Conservation (phyloP, 64 coral and sea anemone species). For the Acropora tenuis region DNA sequence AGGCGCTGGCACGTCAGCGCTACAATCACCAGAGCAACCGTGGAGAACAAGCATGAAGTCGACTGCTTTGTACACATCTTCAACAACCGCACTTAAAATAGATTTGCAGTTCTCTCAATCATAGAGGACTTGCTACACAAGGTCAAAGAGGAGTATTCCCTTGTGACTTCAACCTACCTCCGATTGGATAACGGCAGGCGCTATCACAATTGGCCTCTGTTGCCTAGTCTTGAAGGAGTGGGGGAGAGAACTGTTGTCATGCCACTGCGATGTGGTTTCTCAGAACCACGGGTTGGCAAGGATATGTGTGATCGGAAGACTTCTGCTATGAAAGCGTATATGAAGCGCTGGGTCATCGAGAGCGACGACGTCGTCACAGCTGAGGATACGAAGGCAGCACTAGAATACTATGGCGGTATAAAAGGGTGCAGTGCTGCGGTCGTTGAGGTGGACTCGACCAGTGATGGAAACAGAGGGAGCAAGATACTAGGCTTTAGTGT, state of each 20-base stretch:
- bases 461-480: too few relatives aligned
- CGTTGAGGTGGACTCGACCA: constrained; percentile 4
- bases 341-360: constrained; percentile 58
- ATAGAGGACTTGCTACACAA: constrained; percentile 30
- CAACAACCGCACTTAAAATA: constrained; percentile 42
- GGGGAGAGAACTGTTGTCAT: constrained; percentile 46
- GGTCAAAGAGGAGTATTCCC: neutral
- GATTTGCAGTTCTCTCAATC: constrained; percentile 56
- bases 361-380: constrained; percentile 33
- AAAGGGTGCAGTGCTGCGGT: constrained; percentile 42
- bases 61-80: constrained; percentile 47
- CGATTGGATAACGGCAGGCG: constrained; percentile 49
- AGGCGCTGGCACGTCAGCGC: constrained; percentile 48
- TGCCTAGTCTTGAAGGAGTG: constrained; percentile 26
- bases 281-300: neutral
- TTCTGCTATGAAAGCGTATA: constrained; percentile 52
- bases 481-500: too few relatives aligned
- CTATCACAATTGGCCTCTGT: constrained; percentile 50
- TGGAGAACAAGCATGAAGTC: constrained; percentile 1
- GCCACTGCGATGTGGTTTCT: constrained; percentile 31
- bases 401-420: constrained; percentile 42
- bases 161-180: constrained; percentile 8
- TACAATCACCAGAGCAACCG: constrained; percentile 17
- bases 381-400: constrained; percentile 30
- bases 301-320: constrained; percentile 29